Evolutionary conservation across 2,888 invertebrate genomes (phyloP).

Genomic region (Pheosia gnoma): DNA sequence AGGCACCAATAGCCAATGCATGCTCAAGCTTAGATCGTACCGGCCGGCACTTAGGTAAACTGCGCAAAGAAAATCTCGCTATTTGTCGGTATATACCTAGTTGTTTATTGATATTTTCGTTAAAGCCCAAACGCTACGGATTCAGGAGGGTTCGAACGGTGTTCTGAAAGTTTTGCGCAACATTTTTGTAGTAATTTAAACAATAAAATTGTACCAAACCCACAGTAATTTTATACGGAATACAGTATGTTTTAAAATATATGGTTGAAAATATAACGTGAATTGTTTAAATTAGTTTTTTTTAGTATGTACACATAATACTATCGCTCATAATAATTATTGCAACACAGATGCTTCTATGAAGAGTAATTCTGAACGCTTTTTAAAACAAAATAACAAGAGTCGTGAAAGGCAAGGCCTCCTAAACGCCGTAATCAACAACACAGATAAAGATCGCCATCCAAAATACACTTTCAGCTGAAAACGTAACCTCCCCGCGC

Average conservation of each 20-base stretch:
- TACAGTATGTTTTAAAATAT: too few relatives aligned
- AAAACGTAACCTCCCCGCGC: conserved; percentile 27
- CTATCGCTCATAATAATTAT: too few relatives aligned
- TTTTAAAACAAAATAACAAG: too few relatives aligned
- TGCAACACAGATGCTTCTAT: too few relatives aligned
- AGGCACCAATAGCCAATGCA: conserved; percentile 30
- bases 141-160: conserved; percentile 23
- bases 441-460: conserved; percentile 39
- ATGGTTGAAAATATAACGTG: too few relatives aligned
- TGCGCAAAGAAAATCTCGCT: conserved; percentile 54
- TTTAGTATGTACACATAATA: too few relatives aligned
- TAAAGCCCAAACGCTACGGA: conserved; percentile 27
- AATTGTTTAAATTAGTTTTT: too few relatives aligned
- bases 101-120: conserved; percentile 64
- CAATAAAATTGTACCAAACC: conserved; percentile 1
- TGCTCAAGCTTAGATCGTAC: conserved; percentile 30
- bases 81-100: conserved; percentile 44
- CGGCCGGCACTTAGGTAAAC: conserved; percentile 54
- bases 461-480: conserved; percentile 18
- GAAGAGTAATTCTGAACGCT: too few relatives aligned
- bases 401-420: conserved; percentile 20
- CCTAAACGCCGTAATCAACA: conserved; percentile 29
- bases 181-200: conserved; percentile 28
- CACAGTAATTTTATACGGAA: too few relatives aligned
- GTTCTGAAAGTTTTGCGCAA: conserved; percentile 31